phyloP scores from a whole-genome alignment of 2,888 invertebrate genomes.

The Stegophylla sp. region DNA sequence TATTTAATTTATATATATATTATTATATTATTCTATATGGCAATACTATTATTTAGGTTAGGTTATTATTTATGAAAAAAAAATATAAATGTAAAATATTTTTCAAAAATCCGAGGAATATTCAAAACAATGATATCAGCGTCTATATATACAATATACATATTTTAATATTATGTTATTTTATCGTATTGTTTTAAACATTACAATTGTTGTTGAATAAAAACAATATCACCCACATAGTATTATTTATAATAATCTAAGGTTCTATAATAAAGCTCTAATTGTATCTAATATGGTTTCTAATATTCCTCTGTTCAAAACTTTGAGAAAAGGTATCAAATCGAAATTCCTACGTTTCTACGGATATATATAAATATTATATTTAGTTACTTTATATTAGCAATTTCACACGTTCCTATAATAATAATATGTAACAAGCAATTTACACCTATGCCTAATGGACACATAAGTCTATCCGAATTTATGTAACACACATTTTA shows the following conservation, averaged over 20 bases:
- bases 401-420: slow-evolving; percentile 18
- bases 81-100: no score
- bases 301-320: slow-evolving; percentile 26
- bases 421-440: slow-evolving; percentile 47
- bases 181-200: background rate
- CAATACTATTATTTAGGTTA: no score
- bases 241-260: no score
- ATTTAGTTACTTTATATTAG: slow-evolving; percentile 7
- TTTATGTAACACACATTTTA: background rate
- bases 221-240: slow-evolving; percentile 25
- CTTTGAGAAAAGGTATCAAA: slow-evolving; percentile 15
- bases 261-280: slow-evolving; percentile 50
- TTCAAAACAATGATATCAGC: no score
- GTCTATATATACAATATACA: no score
- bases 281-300: slow-evolving; percentile 24
- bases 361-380: slow-evolving; percentile 13
- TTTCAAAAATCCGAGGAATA: no score
- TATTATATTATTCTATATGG: no score
- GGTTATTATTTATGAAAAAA: no score
- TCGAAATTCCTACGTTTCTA: slow-evolving; percentile 31
- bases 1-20: no score
- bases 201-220: slow-evolving; percentile 1
- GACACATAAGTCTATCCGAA: slow-evolving; percentile 15
- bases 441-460: slow-evolving; percentile 29
- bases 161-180: background rate